Conservation (phyloP, 2,888 invertebrate genomes). For the Pachliopta kotzebuea region DNA sequence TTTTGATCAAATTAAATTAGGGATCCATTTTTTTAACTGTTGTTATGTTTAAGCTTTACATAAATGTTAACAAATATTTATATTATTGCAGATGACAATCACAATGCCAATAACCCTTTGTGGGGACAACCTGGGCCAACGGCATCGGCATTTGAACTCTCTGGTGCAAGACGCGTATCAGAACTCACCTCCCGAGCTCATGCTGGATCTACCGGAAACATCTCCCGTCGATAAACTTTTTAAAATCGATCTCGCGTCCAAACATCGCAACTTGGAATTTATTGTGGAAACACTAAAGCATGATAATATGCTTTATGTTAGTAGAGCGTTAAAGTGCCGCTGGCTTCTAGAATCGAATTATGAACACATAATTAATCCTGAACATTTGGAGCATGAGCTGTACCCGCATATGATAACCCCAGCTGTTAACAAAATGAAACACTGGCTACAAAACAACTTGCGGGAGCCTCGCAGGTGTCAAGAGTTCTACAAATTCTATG, state of each 20-base stretch:
- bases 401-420: slow-evolving; percentile 55
- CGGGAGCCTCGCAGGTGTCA: slow-evolving; percentile 45
- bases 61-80: background rate
- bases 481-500: slow-evolving; percentile 54
- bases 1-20: background rate
- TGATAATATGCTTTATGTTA: slow-evolving; percentile 59
- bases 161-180: slow-evolving; percentile 41
- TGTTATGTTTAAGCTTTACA: background rate
- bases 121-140: slow-evolving; percentile 48
- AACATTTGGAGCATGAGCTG: slow-evolving; percentile 49
- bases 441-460: slow-evolving; percentile 47
- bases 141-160: slow-evolving; percentile 48
- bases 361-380: slow-evolving; percentile 49
- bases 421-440: slow-evolving; percentile 54
- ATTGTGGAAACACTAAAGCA: slow-evolving; percentile 53
- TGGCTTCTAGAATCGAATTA: slow-evolving; percentile 52
- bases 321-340: slow-evolving; percentile 51
- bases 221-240: slow-evolving; percentile 52
- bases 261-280: slow-evolving; percentile 47
- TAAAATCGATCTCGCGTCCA: slow-evolving; percentile 59
- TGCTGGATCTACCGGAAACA: slow-evolving; percentile 41
- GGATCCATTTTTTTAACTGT: background rate
- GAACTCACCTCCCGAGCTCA: slow-evolving; percentile 30
- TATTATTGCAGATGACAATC: slow-evolving; percentile 41
- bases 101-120: slow-evolving; percentile 41